phyloP scores from a whole-genome alignment of 2,797 vertebrate species.

The Ibycter americanus region DNA sequence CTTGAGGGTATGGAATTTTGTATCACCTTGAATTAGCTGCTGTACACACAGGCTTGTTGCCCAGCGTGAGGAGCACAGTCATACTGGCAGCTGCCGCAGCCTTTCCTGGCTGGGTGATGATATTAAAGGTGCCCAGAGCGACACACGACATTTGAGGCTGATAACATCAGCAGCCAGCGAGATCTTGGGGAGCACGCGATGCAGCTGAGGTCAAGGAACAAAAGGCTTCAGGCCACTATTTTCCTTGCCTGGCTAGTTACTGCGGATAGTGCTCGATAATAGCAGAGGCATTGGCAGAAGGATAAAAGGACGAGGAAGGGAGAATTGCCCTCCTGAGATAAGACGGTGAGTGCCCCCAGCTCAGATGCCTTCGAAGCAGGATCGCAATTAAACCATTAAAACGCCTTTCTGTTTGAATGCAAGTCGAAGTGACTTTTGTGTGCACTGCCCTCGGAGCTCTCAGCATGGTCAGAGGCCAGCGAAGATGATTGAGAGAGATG shows the following conservation, averaged over 20 bases:
- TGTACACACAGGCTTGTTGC: background rate
- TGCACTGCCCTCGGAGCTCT: background rate
- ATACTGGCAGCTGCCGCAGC: background rate
- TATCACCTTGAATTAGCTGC: background rate
- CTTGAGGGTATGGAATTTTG: accelerated
- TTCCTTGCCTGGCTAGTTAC: conserved; percentile 10
- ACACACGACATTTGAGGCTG: background rate
- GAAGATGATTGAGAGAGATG: background rate
- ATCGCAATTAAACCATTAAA: background rate
- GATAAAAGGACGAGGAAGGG: background rate
- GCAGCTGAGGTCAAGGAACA: background rate
- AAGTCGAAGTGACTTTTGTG: background rate
- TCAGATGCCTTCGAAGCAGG: background rate
- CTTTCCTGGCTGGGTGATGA: background rate
- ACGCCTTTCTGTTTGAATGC: background rate
- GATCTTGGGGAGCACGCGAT: background rate
- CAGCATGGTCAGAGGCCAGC: background rate
- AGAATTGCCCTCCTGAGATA: background rate
- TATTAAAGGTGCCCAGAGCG: background rate
- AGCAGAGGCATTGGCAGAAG: background rate
- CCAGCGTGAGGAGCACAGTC: background rate
- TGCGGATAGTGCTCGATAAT: background rate
- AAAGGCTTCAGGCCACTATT: background rate
- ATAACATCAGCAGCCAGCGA: background rate
- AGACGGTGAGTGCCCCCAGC: background rate